Evolutionary conservation across 2,888 invertebrate genomes (phyloP).

Genomic region (Hololepta plana): DNA sequence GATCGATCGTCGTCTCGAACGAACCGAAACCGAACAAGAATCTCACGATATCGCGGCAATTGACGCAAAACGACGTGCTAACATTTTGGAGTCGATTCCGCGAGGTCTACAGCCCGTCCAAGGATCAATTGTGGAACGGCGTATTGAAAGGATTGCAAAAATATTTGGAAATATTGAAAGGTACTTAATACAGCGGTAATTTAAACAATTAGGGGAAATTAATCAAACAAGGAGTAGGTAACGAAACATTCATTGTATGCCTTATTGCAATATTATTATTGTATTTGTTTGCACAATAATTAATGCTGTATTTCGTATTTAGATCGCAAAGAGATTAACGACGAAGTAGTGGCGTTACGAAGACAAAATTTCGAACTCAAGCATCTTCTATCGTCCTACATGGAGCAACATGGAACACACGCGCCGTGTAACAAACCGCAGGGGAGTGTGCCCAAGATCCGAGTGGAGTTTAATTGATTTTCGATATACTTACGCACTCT

Average conservation of each 20-base stretch:
- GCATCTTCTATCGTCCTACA: conserved; percentile 43
- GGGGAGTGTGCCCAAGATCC: conserved; percentile 2
- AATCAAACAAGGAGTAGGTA: too few species aligned
- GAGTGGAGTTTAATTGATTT: not conserved
- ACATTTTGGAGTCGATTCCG: conserved; percentile 50
- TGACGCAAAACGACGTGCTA: conserved; percentile 34
- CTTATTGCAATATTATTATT: too few species aligned
- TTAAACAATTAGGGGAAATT: too few species aligned
- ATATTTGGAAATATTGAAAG: conserved; percentile 45
- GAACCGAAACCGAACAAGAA: too few species aligned
- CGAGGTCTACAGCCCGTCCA: conserved; percentile 37
- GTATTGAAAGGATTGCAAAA: conserved; percentile 41
- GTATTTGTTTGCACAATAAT: too few species aligned
- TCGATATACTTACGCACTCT: too few species aligned
- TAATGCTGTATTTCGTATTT: too few species aligned
- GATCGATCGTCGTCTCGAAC: too few species aligned
- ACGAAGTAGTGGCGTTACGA: conserved; percentile 43
- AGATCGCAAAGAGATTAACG: conserved; percentile 48
- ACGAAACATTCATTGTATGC: too few species aligned
- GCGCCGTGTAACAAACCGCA: too few species aligned
- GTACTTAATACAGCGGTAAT: too few species aligned
- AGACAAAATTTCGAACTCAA: conserved; percentile 51
- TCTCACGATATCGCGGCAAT: conserved; percentile 7
- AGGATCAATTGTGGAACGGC: conserved; percentile 53
- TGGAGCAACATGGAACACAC: too few species aligned